phyloP scores from a whole-genome alignment of 2,797 vertebrate genomes.

The Sebastes matsubarae region DNA sequence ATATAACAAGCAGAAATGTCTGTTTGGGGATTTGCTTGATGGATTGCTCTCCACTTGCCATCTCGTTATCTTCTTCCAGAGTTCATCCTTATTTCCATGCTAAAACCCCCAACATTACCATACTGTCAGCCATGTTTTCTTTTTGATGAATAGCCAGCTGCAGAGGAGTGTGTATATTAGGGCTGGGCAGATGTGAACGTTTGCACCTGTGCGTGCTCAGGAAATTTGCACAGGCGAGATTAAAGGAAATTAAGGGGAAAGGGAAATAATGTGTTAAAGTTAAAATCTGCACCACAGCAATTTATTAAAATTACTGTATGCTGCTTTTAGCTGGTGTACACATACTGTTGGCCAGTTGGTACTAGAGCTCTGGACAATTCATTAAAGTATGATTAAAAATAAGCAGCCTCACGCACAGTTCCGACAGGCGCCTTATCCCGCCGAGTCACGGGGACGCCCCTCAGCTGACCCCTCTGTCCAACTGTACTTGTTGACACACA shows the following conservation, averaged over 20 bases:
- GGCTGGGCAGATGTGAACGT: neutral
- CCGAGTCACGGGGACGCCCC: constrained; percentile 12
- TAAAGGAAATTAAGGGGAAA: neutral
- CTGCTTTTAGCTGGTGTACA: neutral
- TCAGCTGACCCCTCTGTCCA: neutral
- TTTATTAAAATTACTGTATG: neutral
- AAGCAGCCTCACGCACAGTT: neutral
- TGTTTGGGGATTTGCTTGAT: constrained; percentile 59
- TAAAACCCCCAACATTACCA: constrained; percentile 43
- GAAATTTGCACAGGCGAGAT: neutral
- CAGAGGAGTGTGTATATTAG: neutral
- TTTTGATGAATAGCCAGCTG: constrained; percentile 44
- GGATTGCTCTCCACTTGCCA: constrained; percentile 44
- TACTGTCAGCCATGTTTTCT: constrained; percentile 31
- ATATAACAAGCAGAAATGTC: constrained; percentile 54
- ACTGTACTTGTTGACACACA: constrained; percentile 38
- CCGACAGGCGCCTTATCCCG: neutral
- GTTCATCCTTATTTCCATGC: constrained; percentile 56
- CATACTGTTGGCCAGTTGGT: neutral
- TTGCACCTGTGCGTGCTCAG: neutral
- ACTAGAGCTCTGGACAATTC: neutral
- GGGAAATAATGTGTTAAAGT: neutral
- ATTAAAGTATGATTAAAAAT: neutral
- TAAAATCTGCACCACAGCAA: neutral
- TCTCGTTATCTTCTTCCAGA: constrained; percentile 57